These are phyloP conservation scores for Vidua macroura DNA, from an alignment of 2,113 vertebrate genomes.

Conservation along the genomic window DNA sequence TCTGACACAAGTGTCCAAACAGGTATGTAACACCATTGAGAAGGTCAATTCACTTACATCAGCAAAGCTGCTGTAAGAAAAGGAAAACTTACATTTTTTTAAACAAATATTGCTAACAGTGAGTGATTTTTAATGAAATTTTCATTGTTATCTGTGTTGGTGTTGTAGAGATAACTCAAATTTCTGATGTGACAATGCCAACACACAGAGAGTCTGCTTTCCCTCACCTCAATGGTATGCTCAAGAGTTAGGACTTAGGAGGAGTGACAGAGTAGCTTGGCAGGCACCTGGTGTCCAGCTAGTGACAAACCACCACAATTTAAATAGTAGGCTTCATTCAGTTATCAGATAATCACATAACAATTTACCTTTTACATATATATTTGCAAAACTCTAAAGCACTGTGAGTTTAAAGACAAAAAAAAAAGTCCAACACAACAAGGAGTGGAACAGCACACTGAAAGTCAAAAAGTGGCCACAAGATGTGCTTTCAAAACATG, in stretches of 20 bases:
- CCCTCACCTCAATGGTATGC: fast-evolving
- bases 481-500: not conserved
- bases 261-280: not conserved
- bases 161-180: not conserved
- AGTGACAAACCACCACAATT: not conserved
- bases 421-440: not conserved
- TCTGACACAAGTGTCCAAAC: not conserved
- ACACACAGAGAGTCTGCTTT: not conserved
- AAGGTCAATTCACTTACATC: not conserved
- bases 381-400: not conserved
- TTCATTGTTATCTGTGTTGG: not conserved
- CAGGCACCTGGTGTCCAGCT: not conserved
- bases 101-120: not conserved
- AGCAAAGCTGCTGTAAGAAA: not conserved
- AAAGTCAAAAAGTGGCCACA: not conserved
- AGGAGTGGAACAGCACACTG: not conserved
- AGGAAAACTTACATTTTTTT: not conserved
- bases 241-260: not conserved
- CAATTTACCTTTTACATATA: not conserved
- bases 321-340: not conserved
- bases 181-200: not conserved
- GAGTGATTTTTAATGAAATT: not conserved
- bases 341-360: not conserved
- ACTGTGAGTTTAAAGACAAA: not conserved
- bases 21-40: not conserved